A percentile compares a stretch with the other conserved stretches of the same genome.
These are phyloP conservation scores for Agrotis puta DNA, from an alignment of 2,888 invertebrate species.

Conservation along the genomic window DNA sequence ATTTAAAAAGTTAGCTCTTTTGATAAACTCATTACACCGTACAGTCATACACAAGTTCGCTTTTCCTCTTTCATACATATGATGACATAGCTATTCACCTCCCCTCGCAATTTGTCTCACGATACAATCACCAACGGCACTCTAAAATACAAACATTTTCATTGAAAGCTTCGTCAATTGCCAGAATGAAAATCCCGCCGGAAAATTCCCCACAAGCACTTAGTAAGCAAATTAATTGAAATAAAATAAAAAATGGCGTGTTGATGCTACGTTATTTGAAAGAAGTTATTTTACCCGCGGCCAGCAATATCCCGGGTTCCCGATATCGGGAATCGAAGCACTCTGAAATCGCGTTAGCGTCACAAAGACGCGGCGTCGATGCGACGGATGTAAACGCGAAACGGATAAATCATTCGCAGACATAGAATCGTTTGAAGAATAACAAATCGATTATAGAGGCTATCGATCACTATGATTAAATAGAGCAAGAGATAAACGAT, in stretches of 20 bases:
- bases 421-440: conserved; percentile 74
- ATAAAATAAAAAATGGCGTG: conserved; percentile 76
- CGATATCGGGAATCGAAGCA: conserved; percentile 70
- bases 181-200: conserved; percentile 75
- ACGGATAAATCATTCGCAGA: conserved; percentile 83
- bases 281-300: conserved; percentile 79
- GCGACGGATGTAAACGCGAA: conserved; percentile 76
- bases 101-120: conserved; percentile 55
- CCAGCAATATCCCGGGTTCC: conserved; percentile 75
- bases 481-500: conserved; percentile 64
- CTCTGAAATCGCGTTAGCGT: conserved; percentile 75
- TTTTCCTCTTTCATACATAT: conserved; percentile 59
- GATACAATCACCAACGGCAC: conserved; percentile 73
- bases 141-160: conserved; percentile 76
- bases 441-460: conserved; percentile 78
- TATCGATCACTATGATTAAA: conserved; percentile 78
- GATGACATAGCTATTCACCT: conserved; percentile 64
- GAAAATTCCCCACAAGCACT: conserved; percentile 79
- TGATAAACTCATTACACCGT: conserved; percentile 46
- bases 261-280: conserved; percentile 75
- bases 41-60: conserved; percentile 52
- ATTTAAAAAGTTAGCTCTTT: conserved; percentile 44
- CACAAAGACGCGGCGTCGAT: conserved; percentile 80
- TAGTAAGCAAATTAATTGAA: conserved; percentile 86
- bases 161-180: conserved; percentile 76